A percentile compares a stretch with the other conserved stretches of the same genome.
Evolutionary conservation across 2,888 invertebrate genomes (phyloP).

Genomic region (Xylota segnis): DNA sequence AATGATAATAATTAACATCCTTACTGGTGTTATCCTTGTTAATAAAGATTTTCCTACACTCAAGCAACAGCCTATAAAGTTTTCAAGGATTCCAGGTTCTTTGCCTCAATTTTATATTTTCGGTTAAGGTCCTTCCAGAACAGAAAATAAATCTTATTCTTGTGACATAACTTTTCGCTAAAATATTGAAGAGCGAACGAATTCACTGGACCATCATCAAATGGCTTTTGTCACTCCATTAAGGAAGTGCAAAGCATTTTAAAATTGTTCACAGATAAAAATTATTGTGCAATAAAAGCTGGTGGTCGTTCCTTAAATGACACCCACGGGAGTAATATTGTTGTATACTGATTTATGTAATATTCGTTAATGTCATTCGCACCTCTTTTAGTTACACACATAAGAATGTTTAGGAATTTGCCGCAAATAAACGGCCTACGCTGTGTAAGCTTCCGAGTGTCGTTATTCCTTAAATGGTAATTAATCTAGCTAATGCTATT

Average conservation of each 20-base stretch:
- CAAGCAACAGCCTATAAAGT: too few species aligned
- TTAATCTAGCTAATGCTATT: constrained; percentile 7
- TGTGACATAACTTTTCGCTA: neutral
- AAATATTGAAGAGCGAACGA: constrained; percentile 32
- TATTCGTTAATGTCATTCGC: constrained; percentile 39
- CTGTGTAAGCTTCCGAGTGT: constrained; percentile 1
- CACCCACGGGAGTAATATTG: constrained; percentile 63
- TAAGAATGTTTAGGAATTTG: neutral
- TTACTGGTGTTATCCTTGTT: too few species aligned
- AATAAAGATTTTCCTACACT: too few species aligned
- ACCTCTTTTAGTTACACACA: constrained; percentile 26
- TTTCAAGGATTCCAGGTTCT: too few species aligned
- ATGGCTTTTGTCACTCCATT: constrained; percentile 68
- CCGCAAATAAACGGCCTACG: neutral
- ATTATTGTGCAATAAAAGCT: constrained; percentile 68
- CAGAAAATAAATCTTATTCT: constrained; percentile 26
- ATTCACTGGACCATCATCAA: constrained; percentile 49
- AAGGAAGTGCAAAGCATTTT: constrained; percentile 59
- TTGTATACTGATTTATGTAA: constrained; percentile 60
- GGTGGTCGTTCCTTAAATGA: constrained; percentile 30
- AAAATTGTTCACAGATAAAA: constrained; percentile 65
- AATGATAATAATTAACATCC: too few species aligned
- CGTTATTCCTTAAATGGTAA: constrained; percentile 9
- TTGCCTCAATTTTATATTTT: too few species aligned
- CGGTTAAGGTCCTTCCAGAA: too few species aligned